These are phyloP conservation scores for Eupelmus urozonus DNA, from an alignment of 2,888 invertebrate genomes.

Conservation along the genomic window DNA sequence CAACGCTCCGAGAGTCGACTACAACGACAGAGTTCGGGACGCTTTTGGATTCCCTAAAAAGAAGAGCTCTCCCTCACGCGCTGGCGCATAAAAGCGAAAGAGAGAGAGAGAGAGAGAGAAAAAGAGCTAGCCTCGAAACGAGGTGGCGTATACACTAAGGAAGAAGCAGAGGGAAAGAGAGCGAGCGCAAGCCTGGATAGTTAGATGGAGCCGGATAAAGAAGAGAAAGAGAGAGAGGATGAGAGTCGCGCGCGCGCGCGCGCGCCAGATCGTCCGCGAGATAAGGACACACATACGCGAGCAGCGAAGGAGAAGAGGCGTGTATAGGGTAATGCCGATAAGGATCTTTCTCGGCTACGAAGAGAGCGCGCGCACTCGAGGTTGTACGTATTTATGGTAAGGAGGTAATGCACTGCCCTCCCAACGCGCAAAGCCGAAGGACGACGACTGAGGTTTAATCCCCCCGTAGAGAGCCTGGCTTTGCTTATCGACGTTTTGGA, in stretches of 20 bases:
- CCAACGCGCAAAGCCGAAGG: conserved; percentile 34
- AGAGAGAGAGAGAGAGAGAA: conserved; percentile 4
- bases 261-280: conserved; percentile 40
- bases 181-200: conserved; percentile 12
- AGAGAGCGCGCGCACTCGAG: conserved; percentile 29
- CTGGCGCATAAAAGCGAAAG: background rate
- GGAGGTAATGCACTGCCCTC: conserved; percentile 43
- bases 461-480: background rate
- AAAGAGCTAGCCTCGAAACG: conserved; percentile 32
- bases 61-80: background rate
- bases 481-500: conserved; percentile 39
- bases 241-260: conserved; percentile 61
- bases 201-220: conserved; percentile 55
- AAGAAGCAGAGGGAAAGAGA: conserved; percentile 46
- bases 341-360: conserved; percentile 48
- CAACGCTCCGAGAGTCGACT: too few relatives aligned
- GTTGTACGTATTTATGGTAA: conserved; percentile 53
- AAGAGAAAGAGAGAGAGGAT: conserved; percentile 55
- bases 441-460: conserved; percentile 8
- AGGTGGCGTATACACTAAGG: conserved; percentile 3
- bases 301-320: conserved; percentile 36
- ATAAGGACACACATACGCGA: conserved; percentile 38
- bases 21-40: too few relatives aligned
- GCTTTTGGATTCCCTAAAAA: too few relatives aligned
- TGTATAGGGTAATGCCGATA: conserved; percentile 58